phyloP scores from a whole-genome alignment of 2,888 invertebrate species.

The Meiosimyza platycephala region DNA sequence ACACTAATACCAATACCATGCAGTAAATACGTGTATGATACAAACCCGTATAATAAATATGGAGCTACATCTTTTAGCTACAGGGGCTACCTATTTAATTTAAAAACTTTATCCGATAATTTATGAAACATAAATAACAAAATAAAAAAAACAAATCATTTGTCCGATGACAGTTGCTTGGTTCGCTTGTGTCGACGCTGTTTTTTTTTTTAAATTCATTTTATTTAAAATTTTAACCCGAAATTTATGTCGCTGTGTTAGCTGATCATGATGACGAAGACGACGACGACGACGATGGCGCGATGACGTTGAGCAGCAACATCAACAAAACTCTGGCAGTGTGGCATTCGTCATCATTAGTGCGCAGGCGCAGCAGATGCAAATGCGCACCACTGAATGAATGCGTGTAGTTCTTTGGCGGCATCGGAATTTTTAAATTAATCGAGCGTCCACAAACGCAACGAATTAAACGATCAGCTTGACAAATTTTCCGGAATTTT shows the following conservation, averaged over 20 bases:
- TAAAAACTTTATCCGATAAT: constrained; percentile 61
- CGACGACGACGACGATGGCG: constrained; percentile 6
- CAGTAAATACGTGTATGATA: not conserved
- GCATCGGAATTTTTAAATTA: not conserved
- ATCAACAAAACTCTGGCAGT: not conserved
- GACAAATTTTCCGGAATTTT: constrained; percentile 8
- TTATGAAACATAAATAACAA: constrained; percentile 66
- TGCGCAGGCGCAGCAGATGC: constrained; percentile 16
- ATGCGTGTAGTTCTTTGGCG: constrained; percentile 5
- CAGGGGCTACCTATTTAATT: not conserved
- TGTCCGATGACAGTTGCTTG: constrained; percentile 62
- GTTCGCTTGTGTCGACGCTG: constrained; percentile 45
- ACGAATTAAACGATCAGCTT: constrained; percentile 20
- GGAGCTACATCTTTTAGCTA: not conserved
- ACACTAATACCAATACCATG: not conserved
- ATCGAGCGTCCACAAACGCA: constrained; percentile 13
- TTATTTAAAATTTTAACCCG: constrained; percentile 1
- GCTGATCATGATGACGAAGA: constrained; percentile 6
- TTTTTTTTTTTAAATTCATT: constrained; percentile 12
- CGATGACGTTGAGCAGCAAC: not conserved
- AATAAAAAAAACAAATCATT: constrained; percentile 66
- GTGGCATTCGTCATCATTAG: constrained; percentile 33
- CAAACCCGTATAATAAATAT: not conserved
- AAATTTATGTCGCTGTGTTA: constrained; percentile 12
- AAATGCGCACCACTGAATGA: not conserved